Evolutionary conservation across 2,113 vertebrate species (phyloP).

Genomic region (Crotophaga sulcirostris): DNA sequence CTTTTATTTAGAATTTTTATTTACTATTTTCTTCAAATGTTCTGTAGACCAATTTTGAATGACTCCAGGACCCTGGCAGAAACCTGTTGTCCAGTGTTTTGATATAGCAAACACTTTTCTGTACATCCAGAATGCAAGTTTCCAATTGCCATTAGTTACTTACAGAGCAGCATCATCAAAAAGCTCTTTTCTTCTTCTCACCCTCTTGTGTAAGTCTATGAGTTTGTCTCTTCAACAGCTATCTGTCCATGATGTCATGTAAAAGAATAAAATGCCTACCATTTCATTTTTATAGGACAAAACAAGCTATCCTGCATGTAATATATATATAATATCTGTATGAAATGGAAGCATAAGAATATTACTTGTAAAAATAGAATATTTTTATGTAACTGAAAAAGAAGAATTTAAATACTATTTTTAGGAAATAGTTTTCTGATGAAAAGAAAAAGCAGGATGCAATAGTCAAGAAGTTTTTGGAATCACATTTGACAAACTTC

Average conservation of each 20-base stretch:
- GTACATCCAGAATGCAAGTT: not conserved
- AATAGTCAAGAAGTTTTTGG: not conserved
- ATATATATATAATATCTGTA: not conserved
- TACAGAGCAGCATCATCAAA: not conserved
- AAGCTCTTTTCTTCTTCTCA: not conserved
- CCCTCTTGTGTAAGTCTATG: not conserved
- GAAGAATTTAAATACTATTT: not conserved
- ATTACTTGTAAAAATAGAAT: not conserved
- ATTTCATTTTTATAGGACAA: not conserved
- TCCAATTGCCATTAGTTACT: not conserved
- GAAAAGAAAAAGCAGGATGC: not conserved
- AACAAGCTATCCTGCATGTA: not conserved
- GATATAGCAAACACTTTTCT: not conserved
- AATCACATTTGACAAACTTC: not conserved
- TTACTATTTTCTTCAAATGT: not conserved
- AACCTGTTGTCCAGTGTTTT: not conserved
- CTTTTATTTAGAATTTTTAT: not conserved
- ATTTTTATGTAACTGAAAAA: not conserved
- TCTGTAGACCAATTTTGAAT: not conserved
- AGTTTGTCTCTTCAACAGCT: not conserved
- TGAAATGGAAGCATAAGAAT: not conserved
- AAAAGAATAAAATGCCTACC: not conserved
- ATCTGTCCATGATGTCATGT: not conserved
- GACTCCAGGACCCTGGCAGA: not conserved
- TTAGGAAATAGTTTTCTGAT: not conserved